phyloP scores from a whole-genome alignment of 2,113 vertebrate species.

The Varanus salvator region DNA sequence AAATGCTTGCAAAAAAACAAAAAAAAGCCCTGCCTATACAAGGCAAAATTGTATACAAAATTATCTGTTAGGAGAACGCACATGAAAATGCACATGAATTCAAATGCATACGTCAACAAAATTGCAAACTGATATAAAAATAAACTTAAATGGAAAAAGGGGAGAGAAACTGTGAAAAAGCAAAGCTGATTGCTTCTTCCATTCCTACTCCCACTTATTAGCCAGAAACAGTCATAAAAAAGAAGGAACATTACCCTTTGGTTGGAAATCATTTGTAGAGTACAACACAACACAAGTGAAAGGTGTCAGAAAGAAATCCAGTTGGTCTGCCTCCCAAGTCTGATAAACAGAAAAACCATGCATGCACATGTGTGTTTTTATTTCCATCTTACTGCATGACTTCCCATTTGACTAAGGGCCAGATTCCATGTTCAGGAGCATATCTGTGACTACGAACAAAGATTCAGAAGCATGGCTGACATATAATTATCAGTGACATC shows the following conservation, averaged over 20 bases:
- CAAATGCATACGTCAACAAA: too few relatives aligned
- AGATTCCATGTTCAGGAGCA: background rate
- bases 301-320: too few relatives aligned
- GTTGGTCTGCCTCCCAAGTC: background rate
- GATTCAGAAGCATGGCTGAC: conserved; percentile 85
- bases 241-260: background rate
- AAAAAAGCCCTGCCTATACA: background rate
- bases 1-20: too few relatives aligned
- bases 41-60: background rate
- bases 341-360: too few relatives aligned
- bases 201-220: background rate
- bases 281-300: background rate
- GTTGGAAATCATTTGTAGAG: background rate
- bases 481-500: conserved; percentile 56
- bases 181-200: background rate
- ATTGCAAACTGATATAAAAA: too few relatives aligned
- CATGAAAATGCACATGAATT: background rate
- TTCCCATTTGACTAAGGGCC: background rate
- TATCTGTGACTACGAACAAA: background rate
- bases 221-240: background rate
- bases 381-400: background rate
- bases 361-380: background rate
- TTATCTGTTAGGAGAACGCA: too few relatives aligned
- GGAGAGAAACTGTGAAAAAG: background rate
- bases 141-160: background rate